A percentile compares a stretch with the other conserved stretches of the same genome.
These are phyloP conservation scores for Mus pahari DNA, from an alignment of 2,113 vertebrate genomes.

Conservation along the genomic window DNA sequence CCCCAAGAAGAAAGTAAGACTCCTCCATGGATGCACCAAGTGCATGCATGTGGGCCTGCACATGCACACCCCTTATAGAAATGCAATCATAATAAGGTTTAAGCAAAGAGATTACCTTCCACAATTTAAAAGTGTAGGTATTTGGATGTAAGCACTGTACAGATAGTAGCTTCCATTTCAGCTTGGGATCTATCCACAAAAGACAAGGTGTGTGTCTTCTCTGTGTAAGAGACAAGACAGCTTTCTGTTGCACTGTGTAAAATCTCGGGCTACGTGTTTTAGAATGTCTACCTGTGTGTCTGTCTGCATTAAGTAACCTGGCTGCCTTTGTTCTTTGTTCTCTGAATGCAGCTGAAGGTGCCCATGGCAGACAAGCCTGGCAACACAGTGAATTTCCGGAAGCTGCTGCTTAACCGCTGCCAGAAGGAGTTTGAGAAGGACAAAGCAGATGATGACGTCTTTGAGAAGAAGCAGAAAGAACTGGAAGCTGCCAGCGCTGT, in stretches of 20 bases:
- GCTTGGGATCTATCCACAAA: not conserved
- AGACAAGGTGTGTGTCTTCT: conserved; percentile 2
- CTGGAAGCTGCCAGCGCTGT: conserved; percentile 95
- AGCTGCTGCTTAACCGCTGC: conserved; percentile 97
- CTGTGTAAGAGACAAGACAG: not conserved
- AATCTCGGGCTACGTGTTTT: conserved; percentile 14
- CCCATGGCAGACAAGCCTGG: conserved; percentile 96
- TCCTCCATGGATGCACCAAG: not conserved
- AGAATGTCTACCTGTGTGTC: not conserved
- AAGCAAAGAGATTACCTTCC: not conserved
- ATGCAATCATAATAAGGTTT: not conserved
- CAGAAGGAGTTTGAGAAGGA: conserved; percentile 99
- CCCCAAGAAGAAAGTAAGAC: not conserved
- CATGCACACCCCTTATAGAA: not conserved
- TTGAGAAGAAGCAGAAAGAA: conserved; percentile 98
- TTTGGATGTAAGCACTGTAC: not conserved
- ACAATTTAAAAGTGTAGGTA: not conserved
- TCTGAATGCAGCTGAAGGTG: conserved; percentile 92
- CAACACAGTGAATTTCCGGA: conserved; percentile 97
- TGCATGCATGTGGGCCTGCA: no score
- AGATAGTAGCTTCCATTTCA: conserved; percentile 13
- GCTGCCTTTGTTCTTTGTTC: conserved; percentile 60
- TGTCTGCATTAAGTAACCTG: not conserved
- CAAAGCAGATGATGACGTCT: conserved; percentile 97
- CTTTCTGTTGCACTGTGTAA: no score